phyloP scores from a whole-genome alignment of 2,888 invertebrate species.

The Plutella xylostella region DNA sequence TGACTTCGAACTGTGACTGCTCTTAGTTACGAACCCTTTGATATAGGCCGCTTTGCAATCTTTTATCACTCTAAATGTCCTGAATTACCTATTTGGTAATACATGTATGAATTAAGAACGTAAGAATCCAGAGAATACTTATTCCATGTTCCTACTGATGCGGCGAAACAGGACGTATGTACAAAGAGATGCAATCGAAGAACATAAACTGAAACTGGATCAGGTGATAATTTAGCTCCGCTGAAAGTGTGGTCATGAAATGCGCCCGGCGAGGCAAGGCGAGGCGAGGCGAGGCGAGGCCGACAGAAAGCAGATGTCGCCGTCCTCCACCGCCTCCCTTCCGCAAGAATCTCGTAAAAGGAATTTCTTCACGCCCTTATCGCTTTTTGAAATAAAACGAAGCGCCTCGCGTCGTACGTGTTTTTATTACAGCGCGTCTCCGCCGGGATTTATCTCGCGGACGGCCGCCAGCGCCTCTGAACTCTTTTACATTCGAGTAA shows the following conservation, averaged over 20 bases:
- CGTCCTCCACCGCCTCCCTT: slow-evolving; percentile 37
- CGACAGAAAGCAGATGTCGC: slow-evolving; percentile 60
- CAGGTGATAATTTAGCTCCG: too few species aligned
- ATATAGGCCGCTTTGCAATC: too few species aligned
- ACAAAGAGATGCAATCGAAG: too few species aligned
- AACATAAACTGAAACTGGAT: too few species aligned
- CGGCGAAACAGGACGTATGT: too few species aligned
- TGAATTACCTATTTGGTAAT: too few species aligned
- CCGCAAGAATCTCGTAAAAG: slow-evolving; percentile 61
- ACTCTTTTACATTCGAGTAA: slow-evolving; percentile 35
- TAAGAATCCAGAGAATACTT: too few species aligned
- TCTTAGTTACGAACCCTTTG: slow-evolving; percentile 14
- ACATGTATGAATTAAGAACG: too few species aligned
- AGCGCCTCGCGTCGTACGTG: slow-evolving; percentile 59
- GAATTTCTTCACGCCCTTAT: slow-evolving; percentile 65
- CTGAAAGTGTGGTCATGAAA: too few species aligned
- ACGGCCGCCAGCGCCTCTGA: slow-evolving; percentile 28
- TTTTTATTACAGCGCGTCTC: slow-evolving; percentile 61
- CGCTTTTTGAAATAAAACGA: slow-evolving; percentile 69
- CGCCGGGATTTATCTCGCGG: slow-evolving; percentile 62
- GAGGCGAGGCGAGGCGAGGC: slow-evolving; percentile 25
- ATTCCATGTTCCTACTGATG: too few species aligned
- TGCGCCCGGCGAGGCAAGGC: too few species aligned
- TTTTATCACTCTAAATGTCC: too few species aligned
- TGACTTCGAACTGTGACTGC: slow-evolving; percentile 19